Evolutionary conservation across 2,888 invertebrate species (phyloP), one percentile per base, ranked within the genome.

Genomic region (Troides aeacus): DNA sequence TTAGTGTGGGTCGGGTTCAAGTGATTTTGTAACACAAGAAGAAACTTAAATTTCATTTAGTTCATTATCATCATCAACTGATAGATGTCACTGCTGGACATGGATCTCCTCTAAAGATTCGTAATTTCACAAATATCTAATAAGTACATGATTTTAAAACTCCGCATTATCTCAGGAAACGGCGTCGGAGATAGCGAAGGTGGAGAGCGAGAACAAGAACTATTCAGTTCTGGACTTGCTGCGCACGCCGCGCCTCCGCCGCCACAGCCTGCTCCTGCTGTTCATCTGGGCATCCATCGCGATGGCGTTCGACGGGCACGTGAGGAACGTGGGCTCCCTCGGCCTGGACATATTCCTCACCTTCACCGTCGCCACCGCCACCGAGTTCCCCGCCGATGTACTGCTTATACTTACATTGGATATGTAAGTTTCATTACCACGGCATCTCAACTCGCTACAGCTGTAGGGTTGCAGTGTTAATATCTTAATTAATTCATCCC

Each of bases 291-390:
- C 97, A 94, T 94, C 95, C 17, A 96, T 97, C 50, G 96, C 97
- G 0, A 89, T 97, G 87, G 97, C 97, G 0, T 97, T 97, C 83
- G 97, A 97, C 81, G 97, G 97, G 0, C 97, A 98, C 82, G 97
- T 97, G 21, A 93, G 97, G 77, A 97, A 97, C 80, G 97, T 97
- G 0, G 96, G 96, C 4, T 95, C 96, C 15, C 87, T 97, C 56
- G 97, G 97, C 0, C 86, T 97, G 74, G 95, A 97, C 78, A 94
- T 97, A 74, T 97, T 97, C 81, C 83, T 96, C 68, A 97, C 97
- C 0, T 97, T 97, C 82, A 97, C 97, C 0, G 93, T 97, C 1
- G 97, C 97, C 0, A 95, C 96, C 0, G 95, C 95, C 1, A 97
- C 97, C 0, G 97, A 97, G 83, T 93, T 97, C 62, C 97, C 97